Conservation (phyloP, 2,888 invertebrate genomes). For the Lasioglossum calceatum region DNA sequence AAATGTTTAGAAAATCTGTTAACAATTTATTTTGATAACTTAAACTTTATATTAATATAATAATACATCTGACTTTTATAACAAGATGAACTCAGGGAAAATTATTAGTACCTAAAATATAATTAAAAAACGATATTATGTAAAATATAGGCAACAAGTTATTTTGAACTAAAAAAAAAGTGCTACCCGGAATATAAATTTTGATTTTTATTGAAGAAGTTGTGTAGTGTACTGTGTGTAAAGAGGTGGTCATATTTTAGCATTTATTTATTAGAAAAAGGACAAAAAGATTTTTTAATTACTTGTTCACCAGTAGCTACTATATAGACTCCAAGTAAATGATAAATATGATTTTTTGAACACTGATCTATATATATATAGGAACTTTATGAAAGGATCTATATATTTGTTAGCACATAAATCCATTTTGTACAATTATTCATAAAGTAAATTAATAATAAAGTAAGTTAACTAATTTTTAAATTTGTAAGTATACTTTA, state of each 20-base stretch:
- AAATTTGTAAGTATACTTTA: conserved; percentile 67
- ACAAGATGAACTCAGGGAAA: conserved; percentile 45
- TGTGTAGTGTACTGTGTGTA: background rate
- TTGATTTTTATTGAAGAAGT: conserved; percentile 13
- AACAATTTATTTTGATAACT: conserved; percentile 27
- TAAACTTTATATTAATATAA: background rate
- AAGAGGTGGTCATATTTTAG: background rate
- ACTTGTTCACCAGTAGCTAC: background rate
- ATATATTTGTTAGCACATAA: conserved; percentile 47
- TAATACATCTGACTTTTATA: conserved; percentile 9
- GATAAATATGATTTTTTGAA: conserved; percentile 12
- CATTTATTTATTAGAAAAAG: conserved; percentile 41
- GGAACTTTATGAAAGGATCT: conserved; percentile 41
- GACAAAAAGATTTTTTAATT: conserved; percentile 4
- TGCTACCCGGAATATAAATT: background rate
- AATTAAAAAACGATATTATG: conserved; percentile 15
- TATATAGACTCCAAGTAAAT: background rate
- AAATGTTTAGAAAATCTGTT: conserved; percentile 7
- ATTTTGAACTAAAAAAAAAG: background rate
- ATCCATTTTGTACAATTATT: conserved; percentile 55
- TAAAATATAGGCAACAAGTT: background rate
- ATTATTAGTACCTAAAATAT: conserved; percentile 32
- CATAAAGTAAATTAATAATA: conserved; percentile 41
- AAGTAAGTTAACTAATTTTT: conserved; percentile 34
- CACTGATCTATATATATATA: conserved; percentile 5